Conservation (phyloP, 2,113 vertebrate genomes). For the Athene cunicularia region DNA sequence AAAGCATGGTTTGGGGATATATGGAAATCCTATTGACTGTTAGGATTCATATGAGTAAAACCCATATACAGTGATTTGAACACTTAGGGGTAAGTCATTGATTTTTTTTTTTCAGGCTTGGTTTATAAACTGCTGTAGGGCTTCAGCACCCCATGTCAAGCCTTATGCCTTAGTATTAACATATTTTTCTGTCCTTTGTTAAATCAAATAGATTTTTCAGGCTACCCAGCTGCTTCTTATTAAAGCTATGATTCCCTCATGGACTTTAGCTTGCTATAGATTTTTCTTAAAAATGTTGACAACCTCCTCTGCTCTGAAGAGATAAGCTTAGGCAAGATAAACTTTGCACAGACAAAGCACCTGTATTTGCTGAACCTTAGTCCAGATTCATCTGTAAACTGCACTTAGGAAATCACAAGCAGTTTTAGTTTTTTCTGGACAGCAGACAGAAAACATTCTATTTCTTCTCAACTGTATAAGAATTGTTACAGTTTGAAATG, state of each 20-base stretch:
- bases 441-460: neutral
- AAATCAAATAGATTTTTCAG: neutral
- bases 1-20: neutral
- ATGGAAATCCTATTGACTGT: constrained; percentile 10
- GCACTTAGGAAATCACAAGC: neutral
- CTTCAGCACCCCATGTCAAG: neutral
- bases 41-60: neutral
- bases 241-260: neutral
- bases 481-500: neutral
- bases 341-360: neutral
- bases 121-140: neutral
- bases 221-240: neutral
- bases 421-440: neutral
- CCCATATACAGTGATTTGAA: neutral
- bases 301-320: neutral
- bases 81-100: neutral
- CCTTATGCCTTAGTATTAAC: neutral
- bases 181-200: constrained; percentile 27
- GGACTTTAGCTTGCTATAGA: neutral
- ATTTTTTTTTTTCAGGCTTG: neutral
- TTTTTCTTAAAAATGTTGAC: constrained; percentile 29
- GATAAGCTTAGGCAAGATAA: neutral
- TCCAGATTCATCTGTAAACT: neutral
- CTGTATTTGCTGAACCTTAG: neutral
- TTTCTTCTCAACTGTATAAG: neutral